Conservation (phyloP, 2,113 vertebrate species). For the Rhinopomastus cyanomelas region DNA sequence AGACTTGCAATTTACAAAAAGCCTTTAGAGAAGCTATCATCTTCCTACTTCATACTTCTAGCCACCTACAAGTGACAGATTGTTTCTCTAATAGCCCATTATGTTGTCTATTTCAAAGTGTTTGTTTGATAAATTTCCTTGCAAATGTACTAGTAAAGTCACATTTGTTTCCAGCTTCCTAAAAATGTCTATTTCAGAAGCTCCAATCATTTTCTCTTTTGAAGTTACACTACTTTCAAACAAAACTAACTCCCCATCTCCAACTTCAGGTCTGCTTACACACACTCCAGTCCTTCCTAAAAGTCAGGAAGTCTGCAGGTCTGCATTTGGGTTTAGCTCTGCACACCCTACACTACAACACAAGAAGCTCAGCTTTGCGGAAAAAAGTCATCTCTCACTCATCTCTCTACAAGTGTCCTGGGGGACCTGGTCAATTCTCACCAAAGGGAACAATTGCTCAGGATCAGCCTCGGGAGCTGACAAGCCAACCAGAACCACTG, state of each 20-base stretch:
- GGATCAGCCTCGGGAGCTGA: background rate
- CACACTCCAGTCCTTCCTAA: background rate
- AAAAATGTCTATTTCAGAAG: background rate
- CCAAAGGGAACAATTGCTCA: background rate
- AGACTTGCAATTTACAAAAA: conserved; percentile 30
- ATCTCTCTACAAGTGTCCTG: background rate
- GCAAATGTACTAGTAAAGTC: conserved; percentile 34
- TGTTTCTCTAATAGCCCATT: conserved; percentile 54
- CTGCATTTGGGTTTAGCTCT: background rate
- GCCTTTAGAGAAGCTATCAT: background rate
- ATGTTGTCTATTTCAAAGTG: conserved; percentile 25
- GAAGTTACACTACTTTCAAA: background rate
- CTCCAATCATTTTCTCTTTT: background rate
- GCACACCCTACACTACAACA: background rate
- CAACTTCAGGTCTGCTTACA: background rate
- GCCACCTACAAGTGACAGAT: conserved; percentile 46
- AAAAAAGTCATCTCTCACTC: background rate
- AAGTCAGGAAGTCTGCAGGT: background rate
- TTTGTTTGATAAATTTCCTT: conserved; percentile 34
- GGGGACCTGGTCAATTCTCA: background rate
- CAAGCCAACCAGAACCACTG: background rate
- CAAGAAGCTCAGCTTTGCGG: background rate
- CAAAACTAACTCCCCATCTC: background rate
- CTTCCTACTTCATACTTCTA: conserved; percentile 40
- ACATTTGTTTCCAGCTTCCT: conserved; percentile 13